Evolutionary conservation across 2,797 vertebrate genomes (phyloP).

Genomic region (Eulemur mongoz): DNA sequence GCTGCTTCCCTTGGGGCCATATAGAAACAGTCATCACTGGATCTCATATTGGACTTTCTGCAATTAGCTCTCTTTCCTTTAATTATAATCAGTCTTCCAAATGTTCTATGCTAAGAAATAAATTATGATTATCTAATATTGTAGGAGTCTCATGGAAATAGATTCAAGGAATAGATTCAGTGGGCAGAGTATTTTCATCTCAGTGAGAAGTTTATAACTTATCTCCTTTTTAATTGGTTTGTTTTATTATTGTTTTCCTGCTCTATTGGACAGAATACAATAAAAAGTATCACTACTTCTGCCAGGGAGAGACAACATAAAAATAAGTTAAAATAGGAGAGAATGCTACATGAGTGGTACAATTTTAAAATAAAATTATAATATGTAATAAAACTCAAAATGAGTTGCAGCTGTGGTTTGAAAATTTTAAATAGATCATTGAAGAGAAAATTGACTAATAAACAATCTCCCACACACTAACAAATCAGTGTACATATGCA

Average conservation of each 20-base stretch:
- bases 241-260: conserved; percentile 66
- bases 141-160: conserved; percentile 47
- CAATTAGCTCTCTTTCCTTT: conserved; percentile 59
- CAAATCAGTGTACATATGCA: conserved; percentile 64
- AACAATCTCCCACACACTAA: conserved; percentile 58
- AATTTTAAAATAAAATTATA: conserved; percentile 76
- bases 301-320: conserved; percentile 61
- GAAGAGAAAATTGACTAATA: conserved; percentile 76
- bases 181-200: conserved; percentile 40
- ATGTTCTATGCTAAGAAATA: conserved; percentile 60
- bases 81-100: conserved; percentile 59
- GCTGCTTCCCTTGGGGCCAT: neutral
- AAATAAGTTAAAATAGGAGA: conserved; percentile 69
- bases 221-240: conserved; percentile 70
- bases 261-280: conserved; percentile 55
- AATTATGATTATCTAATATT: conserved; percentile 63
- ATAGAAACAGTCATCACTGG: neutral
- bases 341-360: conserved; percentile 30
- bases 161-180: conserved; percentile 44
- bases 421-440: conserved; percentile 66
- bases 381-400: conserved; percentile 68
- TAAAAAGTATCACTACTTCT: conserved; percentile 60
- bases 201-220: conserved; percentile 70
- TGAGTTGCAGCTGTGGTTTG: conserved; percentile 71
- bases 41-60: conserved; percentile 48